Evolutionary conservation across 2,113 vertebrate species (phyloP), one percentile per base, ranked within the genome.

Genomic region (Myotis yumanensis): DNA sequence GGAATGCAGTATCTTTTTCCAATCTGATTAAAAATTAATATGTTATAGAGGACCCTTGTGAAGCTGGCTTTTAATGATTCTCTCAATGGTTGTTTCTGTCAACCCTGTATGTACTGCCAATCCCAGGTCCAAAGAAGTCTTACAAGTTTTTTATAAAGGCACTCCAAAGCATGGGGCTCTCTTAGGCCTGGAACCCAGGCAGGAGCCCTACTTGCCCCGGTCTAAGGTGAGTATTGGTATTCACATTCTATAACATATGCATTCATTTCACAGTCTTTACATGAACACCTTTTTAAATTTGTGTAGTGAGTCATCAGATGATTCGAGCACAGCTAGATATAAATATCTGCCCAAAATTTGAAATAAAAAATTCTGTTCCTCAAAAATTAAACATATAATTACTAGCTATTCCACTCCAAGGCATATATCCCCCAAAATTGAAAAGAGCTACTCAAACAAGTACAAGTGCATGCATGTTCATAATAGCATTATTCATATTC

Each of bases 271-370:
- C 11, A 37, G 17, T 69, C 66, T 85, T 59, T 25, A 72, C 1
- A 11, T 52, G 23, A 32, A 12, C 22, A 79, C 11, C 46, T 18
- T 84, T 69, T 87, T 20, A 25, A 80, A 89, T 83, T 52, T 93
- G 48, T 57, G 30, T 80, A 35, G 30, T 83, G 28, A 95, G 35
- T 84, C 43, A 83, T 64, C 16, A 86, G 32, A 54, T 12, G 16
- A 91, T 62, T 82, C 20, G 86, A 91, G 46, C 20, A 86, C 30
- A 93, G 37, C 35, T 57, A 40, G 37, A 69, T 43, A 85, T 5
- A 94, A 93, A 80, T 43, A 94, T 59, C 69, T 90, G 32, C 16
- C n/a, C 32, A 75, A 90, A 92, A 17, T 62, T 35, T 85, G 18
- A 92, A 90, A 64, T 88, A 92, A 93, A 87, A 90, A 6, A 32